A percentile compares a stretch with the other conserved stretches of the same genome.
phyloP scores from a whole-genome alignment of 2,797 vertebrate species.

The Mycteria americana region DNA sequence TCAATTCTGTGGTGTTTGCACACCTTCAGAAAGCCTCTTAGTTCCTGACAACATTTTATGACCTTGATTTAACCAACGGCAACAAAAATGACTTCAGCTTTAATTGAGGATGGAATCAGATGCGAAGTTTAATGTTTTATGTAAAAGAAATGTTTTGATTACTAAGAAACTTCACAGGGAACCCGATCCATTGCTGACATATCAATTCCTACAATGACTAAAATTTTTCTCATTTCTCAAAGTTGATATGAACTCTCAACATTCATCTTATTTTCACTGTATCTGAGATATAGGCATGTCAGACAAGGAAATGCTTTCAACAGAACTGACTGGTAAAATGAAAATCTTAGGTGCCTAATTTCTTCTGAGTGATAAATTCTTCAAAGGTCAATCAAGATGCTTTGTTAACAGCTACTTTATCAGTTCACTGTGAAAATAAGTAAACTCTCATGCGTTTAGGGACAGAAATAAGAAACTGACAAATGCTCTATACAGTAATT shows the following conservation, averaged over 20 bases:
- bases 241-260: neutral
- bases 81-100: neutral
- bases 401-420: neutral
- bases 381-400: neutral
- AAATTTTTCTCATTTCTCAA: neutral
- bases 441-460: neutral
- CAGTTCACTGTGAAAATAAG: neutral
- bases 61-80: neutral
- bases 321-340: neutral
- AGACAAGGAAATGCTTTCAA: neutral
- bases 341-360: neutral
- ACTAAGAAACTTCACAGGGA: neutral
- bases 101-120: neutral
- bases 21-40: neutral
- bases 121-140: fast-evolving
- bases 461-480: neutral
- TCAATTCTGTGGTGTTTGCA: neutral
- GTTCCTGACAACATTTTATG: neutral
- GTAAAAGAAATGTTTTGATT: neutral
- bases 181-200: neutral
- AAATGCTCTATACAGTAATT: neutral
- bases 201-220: neutral
- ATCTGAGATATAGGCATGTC: neutral
- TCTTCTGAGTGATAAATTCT: neutral
- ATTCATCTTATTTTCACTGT: neutral